Percentiles rank a stretch among this genome's conserved stretches.
Evolutionary conservation across 2,888 invertebrate species (phyloP).

Genomic region (Enchytraeus crypticus): DNA sequence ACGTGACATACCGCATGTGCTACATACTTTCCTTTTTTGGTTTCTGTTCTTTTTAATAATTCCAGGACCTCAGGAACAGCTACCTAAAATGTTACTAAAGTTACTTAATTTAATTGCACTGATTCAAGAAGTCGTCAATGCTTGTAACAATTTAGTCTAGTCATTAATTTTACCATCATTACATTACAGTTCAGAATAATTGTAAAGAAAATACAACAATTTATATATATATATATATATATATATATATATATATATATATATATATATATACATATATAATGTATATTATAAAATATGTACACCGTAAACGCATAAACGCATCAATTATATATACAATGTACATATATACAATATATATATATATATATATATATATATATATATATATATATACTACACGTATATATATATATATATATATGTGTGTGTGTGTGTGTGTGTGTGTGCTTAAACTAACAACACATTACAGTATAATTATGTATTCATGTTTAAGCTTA

Average conservation of each 20-base stretch:
- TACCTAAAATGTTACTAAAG: too few species aligned
- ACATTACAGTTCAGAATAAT: too few species aligned
- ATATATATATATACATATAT: constrained; percentile 3
- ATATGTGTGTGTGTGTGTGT: not conserved
- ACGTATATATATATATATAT: not conserved
- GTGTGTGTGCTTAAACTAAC: not conserved
- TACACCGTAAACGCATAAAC: not conserved
- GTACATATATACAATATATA: not conserved
- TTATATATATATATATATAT: not conserved
- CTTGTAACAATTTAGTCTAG: too few species aligned
- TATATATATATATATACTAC: not conserved
- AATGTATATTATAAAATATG: not conserved
- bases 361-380: not conserved
- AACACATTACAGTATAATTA: not conserved
- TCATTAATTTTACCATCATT: too few species aligned
- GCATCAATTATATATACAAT: not conserved
- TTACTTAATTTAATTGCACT: too few species aligned
- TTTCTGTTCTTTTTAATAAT: too few species aligned
- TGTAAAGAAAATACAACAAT: too few species aligned
- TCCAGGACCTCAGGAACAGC: too few species aligned
- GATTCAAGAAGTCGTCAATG: too few species aligned
- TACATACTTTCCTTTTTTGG: too few species aligned
- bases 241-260: not conserved
- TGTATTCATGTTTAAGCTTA: not conserved
- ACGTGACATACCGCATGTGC: too few species aligned